These are phyloP conservation scores for Eciton burchellii DNA, from an alignment of 1,140 invertebrate species.

Conservation along the genomic window DNA sequence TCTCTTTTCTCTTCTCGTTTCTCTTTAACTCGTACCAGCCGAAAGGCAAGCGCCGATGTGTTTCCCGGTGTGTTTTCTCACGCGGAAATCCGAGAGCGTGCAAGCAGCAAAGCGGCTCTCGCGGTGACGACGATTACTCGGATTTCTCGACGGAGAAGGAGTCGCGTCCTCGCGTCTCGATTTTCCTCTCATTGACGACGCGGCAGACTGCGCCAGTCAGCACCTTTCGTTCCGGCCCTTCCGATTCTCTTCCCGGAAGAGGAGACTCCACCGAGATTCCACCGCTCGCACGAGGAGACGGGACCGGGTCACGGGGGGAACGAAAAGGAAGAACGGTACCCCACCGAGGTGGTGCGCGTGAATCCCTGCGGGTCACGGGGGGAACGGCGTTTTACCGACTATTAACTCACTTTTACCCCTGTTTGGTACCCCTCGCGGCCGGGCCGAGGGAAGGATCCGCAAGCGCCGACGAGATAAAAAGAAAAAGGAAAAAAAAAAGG, in stretches of 20 bases:
- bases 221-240: slow-evolving; percentile 35
- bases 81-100: slow-evolving; percentile 59
- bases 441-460: neutral
- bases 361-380: slow-evolving; percentile 76
- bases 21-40: no score
- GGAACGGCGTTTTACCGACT: slow-evolving; percentile 86
- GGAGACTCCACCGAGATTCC: slow-evolving; percentile 13
- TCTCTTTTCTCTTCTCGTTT: no score
- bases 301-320: slow-evolving; percentile 34
- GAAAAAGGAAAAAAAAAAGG: no score
- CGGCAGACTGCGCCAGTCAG: slow-evolving; percentile 9
- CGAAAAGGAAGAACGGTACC: slow-evolving; percentile 55
- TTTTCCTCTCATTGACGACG: slow-evolving; percentile 44
- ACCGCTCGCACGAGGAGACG: slow-evolving; percentile 34
- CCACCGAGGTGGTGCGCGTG: slow-evolving; percentile 34
- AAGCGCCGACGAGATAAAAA: slow-evolving; percentile 36
- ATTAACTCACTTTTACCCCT: slow-evolving; percentile 86
- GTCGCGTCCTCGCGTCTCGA: slow-evolving; percentile 71
- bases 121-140: slow-evolving; percentile 69
- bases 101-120: slow-evolving; percentile 33
- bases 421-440: slow-evolving; percentile 72
- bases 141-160: slow-evolving; percentile 79
- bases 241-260: slow-evolving; percentile 63
- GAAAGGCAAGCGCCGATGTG: no score
- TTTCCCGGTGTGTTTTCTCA: slow-evolving; percentile 59